Evolutionary conservation across 2,888 invertebrate species (phyloP).

Genomic region (Chalcis sispes): DNA sequence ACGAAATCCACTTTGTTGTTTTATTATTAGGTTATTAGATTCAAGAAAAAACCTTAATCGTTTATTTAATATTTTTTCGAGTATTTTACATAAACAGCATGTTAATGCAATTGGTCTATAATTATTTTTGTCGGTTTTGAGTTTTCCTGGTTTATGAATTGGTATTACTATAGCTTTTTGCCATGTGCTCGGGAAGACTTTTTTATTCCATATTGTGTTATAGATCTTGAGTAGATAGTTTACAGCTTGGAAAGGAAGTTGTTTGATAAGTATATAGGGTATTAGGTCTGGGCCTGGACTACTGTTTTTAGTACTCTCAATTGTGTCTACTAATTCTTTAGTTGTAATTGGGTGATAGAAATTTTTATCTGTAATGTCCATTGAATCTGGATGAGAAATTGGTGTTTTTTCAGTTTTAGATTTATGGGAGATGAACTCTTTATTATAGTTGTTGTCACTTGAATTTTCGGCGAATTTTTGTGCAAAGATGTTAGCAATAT

Average conservation of each 20-base stretch:
- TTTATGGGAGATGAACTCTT: constrained; percentile 13
- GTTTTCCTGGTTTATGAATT: constrained; percentile 34
- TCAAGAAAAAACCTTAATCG: constrained; percentile 49
- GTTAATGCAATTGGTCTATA: constrained; percentile 56
- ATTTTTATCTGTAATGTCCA: neutral
- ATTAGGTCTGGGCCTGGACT: constrained; percentile 55
- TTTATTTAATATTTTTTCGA: constrained; percentile 55
- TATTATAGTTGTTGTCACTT: constrained; percentile 3
- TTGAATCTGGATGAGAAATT: neutral
- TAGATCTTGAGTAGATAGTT: constrained; percentile 41
- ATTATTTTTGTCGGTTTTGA: constrained; percentile 22
- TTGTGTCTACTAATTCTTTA: constrained; percentile 18
- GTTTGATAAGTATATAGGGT: constrained; percentile 44
- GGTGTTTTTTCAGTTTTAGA: neutral
- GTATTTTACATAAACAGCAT: constrained; percentile 42
- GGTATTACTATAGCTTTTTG: neutral
- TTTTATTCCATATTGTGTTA: constrained; percentile 51
- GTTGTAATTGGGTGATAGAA: constrained; percentile 35
- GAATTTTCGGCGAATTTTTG: constrained; percentile 15
- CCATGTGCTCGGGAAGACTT: neutral
- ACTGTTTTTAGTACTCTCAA: constrained; percentile 29
- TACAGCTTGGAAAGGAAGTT: constrained; percentile 35
- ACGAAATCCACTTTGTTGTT: constrained; percentile 51
- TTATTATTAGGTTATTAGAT: constrained; percentile 30
- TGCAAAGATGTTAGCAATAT: constrained; percentile 35